Base-by-base conservation (phyloP, 2,797 vertebrate genomes). In the Bryconaethiops microstoma region DNA sequence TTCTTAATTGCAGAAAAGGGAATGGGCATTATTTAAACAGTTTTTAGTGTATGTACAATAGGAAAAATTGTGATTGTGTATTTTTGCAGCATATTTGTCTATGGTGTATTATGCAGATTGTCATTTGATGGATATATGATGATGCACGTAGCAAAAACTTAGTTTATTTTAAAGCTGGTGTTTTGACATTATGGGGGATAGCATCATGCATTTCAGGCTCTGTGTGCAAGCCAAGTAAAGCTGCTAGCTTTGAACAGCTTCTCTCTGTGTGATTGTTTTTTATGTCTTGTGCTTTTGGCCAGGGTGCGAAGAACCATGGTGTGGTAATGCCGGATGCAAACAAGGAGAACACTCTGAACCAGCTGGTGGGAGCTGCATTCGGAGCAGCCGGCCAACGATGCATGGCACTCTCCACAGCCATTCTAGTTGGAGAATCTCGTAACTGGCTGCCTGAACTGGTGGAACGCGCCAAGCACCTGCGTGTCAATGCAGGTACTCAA, bases 311-410 rank as follows among this genome's bases (percentile, higher is more conserved):
- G 93, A 99, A 99, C 91, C 98, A 98, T 65, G 97, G 97, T 75
- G 97, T 99, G 83, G 95, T 99, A 88, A 98, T 98, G 98, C 96
- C 97, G 1, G 98, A 99, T 91, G 97, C 97, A 89, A 99, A 97
- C 90, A 99, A 98, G 87, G 97, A 98, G 92, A 99, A 97, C 91
- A 98, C 98, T 4, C 91, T 99, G 87, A 99, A 99, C 92, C 98
- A 98, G 91, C 92, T 99, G 76, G 96, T 98, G 82, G 98, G 97
- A 17, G 97, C 98, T 62, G 98, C 97, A 25, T 99, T 99, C 59
- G 97, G 98, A 86, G 97, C 98, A 69, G 98, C 97, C 7, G 98
- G 98, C 65, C 97, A 99, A 81, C 96, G 97, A 77, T 99, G 98
- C 87, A 99, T 98, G 98, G 97, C 98, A 25, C 92, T 99, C 50